A percentile compares a stretch with the other conserved stretches of the same genome.
These are phyloP conservation scores for Otis tarda DNA, from an alignment of 2,113 vertebrate species.

Conservation along the genomic window DNA sequence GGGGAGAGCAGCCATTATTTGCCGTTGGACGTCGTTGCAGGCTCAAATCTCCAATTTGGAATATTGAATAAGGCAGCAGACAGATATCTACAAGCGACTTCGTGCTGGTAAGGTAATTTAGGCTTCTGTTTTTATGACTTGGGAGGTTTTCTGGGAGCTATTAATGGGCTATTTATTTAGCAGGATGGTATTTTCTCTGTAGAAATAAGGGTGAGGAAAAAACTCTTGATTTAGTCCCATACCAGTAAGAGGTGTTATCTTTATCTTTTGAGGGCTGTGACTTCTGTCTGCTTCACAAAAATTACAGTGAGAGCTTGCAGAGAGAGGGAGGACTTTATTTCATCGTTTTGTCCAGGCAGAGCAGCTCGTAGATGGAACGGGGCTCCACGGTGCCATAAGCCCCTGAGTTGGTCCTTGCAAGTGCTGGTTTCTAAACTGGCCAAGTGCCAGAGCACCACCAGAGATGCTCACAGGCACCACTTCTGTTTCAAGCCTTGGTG, in stretches of 20 bases:
- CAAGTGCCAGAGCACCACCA: background rate
- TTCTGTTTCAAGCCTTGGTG: background rate
- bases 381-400: background rate
- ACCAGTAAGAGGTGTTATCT: too few species aligned
- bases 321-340: too few species aligned
- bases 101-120: slow-evolving; percentile 64
- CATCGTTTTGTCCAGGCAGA: background rate
- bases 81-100: slow-evolving; percentile 67
- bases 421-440: background rate
- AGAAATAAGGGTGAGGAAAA: background rate
- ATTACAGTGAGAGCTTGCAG: background rate
- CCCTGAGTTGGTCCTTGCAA: too few species aligned
- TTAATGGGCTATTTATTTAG: background rate
- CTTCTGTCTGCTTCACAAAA: background rate
- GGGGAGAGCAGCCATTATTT: slow-evolving; percentile 68
- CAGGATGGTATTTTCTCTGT: background rate
- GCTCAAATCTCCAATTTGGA: slow-evolving; percentile 71
- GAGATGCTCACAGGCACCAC: background rate
- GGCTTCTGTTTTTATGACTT: background rate
- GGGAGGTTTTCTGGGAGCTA: background rate
- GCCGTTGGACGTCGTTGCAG: slow-evolving; percentile 74
- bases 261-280: background rate
- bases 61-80: slow-evolving; percentile 71
- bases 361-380: background rate
- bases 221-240: background rate